Evolutionary conservation across 2,113 vertebrate genomes (phyloP), one percentile per base, ranked within the genome.

Genomic region (Gymnobelideus leadbeateri): DNA sequence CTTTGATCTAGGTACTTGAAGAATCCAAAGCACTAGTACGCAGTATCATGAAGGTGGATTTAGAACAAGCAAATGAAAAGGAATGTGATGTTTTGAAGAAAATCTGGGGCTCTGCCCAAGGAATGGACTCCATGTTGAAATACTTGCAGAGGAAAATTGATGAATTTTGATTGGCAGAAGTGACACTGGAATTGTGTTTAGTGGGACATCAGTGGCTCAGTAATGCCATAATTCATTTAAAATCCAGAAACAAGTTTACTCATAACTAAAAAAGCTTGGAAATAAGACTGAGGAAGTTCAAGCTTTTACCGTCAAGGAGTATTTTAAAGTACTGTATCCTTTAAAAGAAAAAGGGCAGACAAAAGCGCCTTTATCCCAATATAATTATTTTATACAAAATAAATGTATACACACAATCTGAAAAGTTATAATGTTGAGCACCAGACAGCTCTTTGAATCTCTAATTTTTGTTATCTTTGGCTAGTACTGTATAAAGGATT

Each of bases 11-110:
- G 99, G 99, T 99, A 96, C 99, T 99, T 97, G 98, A 99, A 96
- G 99, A 99, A 97, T 99, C 99, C 95, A 99, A 99, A 98, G 99
- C 99, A 57, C 98, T 99, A 92, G 99, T 99, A 97, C 99, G 99
- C 95, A 99, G 99, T 96, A 98, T 98, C 96, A 99, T 99, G 99
- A 99, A 99, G 95, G 92, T 98, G 89, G 99, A 99, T 91, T 98
- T 99, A 97, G 99, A 99, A 94, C 99, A 99, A 97, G 99, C 99
- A 68, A 99, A 99, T 3, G 99, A 99, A 98, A 99, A 99, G 0
- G 99, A 99, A 96, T 99, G 99, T 93, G 99, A 99, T 97, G 99
- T 99, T 24, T 97, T 99, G 95, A 99, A 99, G 99, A 99, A 99
- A 94, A 99, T 99, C 93, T 99, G 99, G 99, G 99, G 99, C 77